phyloP scores from a whole-genome alignment of 2,888 invertebrate species.

The Vesta saturnalis region DNA sequence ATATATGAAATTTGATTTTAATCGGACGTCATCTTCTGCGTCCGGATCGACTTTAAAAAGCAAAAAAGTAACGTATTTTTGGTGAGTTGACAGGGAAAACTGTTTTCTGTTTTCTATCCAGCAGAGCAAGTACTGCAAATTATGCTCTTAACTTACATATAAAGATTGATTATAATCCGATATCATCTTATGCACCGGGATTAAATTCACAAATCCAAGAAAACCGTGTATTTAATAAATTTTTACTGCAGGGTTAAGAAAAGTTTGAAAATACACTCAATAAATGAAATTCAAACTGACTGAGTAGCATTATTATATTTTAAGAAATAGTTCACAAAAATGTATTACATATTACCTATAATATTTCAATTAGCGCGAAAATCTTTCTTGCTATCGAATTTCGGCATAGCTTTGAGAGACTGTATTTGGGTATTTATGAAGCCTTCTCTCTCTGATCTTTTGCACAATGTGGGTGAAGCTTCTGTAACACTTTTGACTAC shows the following conservation, averaged over 20 bases:
- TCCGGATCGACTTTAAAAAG: not conserved
- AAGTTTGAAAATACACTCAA: too few species aligned
- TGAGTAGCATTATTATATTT: not conserved
- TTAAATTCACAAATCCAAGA: not conserved
- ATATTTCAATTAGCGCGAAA: not conserved
- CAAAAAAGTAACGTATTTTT: not conserved
- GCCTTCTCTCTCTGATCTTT: not conserved
- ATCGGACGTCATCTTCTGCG: not conserved
- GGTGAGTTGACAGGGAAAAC: not conserved
- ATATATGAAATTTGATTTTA: not conserved
- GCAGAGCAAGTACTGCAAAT: not conserved
- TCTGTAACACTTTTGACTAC: not conserved
- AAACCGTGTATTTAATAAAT: not conserved
- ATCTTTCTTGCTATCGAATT: constrained; percentile 4
- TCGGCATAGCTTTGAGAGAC: constrained; percentile 1
- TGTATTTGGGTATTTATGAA: not conserved
- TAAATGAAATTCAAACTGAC: not conserved
- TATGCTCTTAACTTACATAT: not conserved
- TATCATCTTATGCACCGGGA: not conserved
- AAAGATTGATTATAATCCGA: not conserved
- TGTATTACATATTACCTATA: not conserved
- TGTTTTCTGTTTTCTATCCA: not conserved
- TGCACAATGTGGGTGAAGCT: not conserved
- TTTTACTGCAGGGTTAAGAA: not conserved
- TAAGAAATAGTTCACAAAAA: not conserved